Evolutionary conservation across 2,888 invertebrate genomes (phyloP), one percentile per base, ranked within the genome.

Genomic region (Synergus japonicus): DNA sequence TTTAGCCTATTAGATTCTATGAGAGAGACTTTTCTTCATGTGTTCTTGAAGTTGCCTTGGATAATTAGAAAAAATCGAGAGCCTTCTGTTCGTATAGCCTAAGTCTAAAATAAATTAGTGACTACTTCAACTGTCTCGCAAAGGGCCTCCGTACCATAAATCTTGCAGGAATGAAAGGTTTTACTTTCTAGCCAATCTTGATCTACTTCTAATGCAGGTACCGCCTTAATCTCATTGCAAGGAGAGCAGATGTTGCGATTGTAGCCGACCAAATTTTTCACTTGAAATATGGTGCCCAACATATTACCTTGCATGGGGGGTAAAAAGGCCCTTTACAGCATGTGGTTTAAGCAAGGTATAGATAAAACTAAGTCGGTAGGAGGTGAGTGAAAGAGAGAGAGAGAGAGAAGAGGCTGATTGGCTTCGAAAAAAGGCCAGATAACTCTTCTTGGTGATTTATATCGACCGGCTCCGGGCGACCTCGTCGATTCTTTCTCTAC

Each of bases 261-360:
- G 80, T 77, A 77, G 81, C 81, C 81, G 86, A 81, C 83, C 85
- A 84, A 87, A 88, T 87, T 88, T 86, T 86, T 85, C 86, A 86
- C 83, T 87, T 89, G 89, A 90, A 90, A 89, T 90, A 90, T 90
- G 88, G 85, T 86, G 76, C 85, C 82, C 84, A 83, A 84, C 86
- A 85, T 86, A 87, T 86, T 80, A 85, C 85, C 81, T 85, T 84
- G 83, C 85, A 84, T 81, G 81, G 85, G 85, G 84, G 85, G 85
- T 83, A 84, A 85, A 83, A 85, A 85, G 76, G 66, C 79, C 49
- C 43, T 79, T 76, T 77, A 81, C 78, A 82, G 80, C 79, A 79
- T 79, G 76, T 78, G 49, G 79, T 63, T 78, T 37, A 49, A 54
- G 58, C 76, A 77, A 82, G 76, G 79, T 49, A 29, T 29, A 80